Percentiles rank a stretch among this genome's conserved stretches.
phyloP scores from a whole-genome alignment of 2,888 invertebrate genomes.

The Gortyna flavago region DNA sequence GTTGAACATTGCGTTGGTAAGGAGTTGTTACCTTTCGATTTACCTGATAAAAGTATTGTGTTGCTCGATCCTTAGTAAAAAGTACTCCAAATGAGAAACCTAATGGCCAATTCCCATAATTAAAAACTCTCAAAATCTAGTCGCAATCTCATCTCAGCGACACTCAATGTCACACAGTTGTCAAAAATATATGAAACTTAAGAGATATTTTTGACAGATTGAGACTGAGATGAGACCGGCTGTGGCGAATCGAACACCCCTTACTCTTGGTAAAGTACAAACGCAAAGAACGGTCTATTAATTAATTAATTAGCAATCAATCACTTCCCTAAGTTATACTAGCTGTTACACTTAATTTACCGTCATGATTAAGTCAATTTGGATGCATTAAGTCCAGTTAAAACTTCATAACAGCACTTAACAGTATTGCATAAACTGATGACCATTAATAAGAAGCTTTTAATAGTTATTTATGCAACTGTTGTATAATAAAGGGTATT shows the following conservation, averaged over 20 bases:
- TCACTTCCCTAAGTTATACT: slow-evolving; percentile 16
- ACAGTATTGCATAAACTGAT: slow-evolving; percentile 46
- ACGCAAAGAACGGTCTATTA: neutral
- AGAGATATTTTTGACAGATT: too few species aligned
- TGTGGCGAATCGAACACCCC: too few species aligned
- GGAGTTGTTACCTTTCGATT: neutral
- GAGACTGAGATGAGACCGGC: too few species aligned
- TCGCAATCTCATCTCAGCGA: neutral
- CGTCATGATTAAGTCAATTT: slow-evolving; percentile 33
- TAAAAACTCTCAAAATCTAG: too few species aligned
- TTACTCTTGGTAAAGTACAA: neutral
- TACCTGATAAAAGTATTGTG: neutral
- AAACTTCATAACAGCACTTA: slow-evolving; percentile 35
- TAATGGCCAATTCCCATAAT: too few species aligned
- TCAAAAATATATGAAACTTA: neutral
- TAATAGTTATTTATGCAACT: too few species aligned
- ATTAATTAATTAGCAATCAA: slow-evolving; percentile 30
- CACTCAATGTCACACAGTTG: neutral
- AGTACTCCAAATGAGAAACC: neutral
- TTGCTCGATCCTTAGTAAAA: neutral
- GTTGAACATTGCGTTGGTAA: slow-evolving; percentile 26
- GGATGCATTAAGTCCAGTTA: slow-evolving; percentile 26
- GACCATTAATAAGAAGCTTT: slow-evolving; percentile 21
- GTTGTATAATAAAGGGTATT: too few species aligned
- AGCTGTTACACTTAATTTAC: slow-evolving; percentile 29